A percentile compares a stretch with the other conserved stretches of the same genome.
phyloP scores from a whole-genome alignment of 30 jellyfish, hydroid and myxozoan species.

The Aurelia aurita complex sp. Pacific region DNA sequence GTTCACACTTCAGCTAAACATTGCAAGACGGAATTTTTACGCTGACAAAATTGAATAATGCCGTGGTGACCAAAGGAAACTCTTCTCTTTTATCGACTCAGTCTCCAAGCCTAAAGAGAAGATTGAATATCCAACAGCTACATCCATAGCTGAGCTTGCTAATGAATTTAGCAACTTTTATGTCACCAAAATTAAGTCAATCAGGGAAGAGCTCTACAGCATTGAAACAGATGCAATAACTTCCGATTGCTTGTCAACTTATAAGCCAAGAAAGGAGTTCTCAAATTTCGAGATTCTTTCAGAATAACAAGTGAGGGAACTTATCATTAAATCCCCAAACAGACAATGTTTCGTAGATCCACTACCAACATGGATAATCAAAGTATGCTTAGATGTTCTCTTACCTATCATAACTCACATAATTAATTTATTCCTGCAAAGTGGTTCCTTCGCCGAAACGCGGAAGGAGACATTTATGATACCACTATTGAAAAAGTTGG shows the following conservation, averaged over 20 bases:
- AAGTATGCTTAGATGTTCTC: conserved; percentile 43
- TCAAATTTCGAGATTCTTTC: not conserved
- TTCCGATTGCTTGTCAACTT: conserved; percentile 20
- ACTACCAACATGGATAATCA: conserved; percentile 43
- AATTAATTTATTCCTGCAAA: conserved; percentile 33
- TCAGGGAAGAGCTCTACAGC: conserved; percentile 38
- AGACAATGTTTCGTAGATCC: conserved; percentile 52
- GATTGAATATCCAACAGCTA: conserved; percentile 30
- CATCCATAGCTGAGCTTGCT: conserved; percentile 29
- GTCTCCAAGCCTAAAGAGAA: conserved; percentile 15
- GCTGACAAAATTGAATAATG: conserved; percentile 30
- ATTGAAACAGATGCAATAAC: conserved; percentile 28
- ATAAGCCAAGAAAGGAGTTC: conserved; percentile 29
- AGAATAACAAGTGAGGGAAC: too few relatives aligned
- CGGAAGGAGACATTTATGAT: conserved; percentile 36
- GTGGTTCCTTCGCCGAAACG: conserved; percentile 29
- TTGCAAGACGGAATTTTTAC: conserved; percentile 30
- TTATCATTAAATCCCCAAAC: conserved; percentile 8
- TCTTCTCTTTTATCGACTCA: conserved; percentile 32
- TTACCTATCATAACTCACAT: conserved; percentile 40
- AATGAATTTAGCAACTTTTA: not conserved
- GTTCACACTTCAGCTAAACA: conserved; percentile 29
- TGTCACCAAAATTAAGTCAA: conserved; percentile 27
- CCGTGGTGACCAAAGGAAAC: conserved; percentile 46
- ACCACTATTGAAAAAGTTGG: conserved; percentile 38